Base-by-base conservation (phyloP, 2,888 invertebrate genomes). In the Herminia tarsipennalis region DNA sequence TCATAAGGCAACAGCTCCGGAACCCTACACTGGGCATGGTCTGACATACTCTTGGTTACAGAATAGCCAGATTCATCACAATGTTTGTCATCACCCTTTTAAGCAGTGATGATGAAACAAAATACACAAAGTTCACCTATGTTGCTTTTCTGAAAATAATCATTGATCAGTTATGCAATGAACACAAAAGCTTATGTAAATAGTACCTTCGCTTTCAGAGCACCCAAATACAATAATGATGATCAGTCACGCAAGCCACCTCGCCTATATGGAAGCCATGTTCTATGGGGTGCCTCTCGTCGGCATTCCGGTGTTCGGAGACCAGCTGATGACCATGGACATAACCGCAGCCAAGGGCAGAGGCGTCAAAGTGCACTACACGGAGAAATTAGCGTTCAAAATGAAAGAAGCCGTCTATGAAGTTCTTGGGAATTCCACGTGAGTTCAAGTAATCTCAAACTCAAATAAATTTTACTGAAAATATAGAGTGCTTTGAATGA, bases 281-380 rank as follows among this genome's bases (percentile, higher is more conserved):
- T 70, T 76, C 32, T 70, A 72, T 40, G 81, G 82, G 8, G 78
- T 83, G 8, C 84, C 84, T 0, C 33, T 81, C 4, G 59, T 83
- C 2, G 77, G 73, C 0, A 58, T 81, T 1, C 83, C 85, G 0
- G 44, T 78, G 2, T 61, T 58, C 5, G 73, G 57, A 2, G 83
- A 83, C 39, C 84, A 86, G 55, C 68, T 72, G 35, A 50, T 76
- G 3, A 75, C 72, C 32, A 56, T 71, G 16, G 70, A 76, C 33
- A 27, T 68, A 5, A 61, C 65, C 2, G 67, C 48, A 3, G 29
- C 54, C 3, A 57, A 67, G 20, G 78, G 77, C 0, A 58, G 60
- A 5, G 81, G 74, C 1, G 35, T 73, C 14, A 59, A 61, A 13
- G 71, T 84, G 2, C 71, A 75, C 10, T 55, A 69, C 20, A 58